phyloP scores from a whole-genome alignment of 2,888 invertebrate genomes.

The Limnephilus lunatus region DNA sequence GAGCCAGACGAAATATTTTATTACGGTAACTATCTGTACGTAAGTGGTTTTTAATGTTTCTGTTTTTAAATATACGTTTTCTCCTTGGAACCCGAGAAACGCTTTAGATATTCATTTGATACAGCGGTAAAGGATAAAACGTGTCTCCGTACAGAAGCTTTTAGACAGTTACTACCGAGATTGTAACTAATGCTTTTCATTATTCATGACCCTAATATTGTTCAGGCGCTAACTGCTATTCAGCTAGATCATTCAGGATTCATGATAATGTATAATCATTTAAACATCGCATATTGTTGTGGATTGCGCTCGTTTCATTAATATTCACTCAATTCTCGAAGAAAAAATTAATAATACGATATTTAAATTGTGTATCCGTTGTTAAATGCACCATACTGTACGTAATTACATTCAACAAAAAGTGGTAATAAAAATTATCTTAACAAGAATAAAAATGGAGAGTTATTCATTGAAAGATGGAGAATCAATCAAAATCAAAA shows the following conservation, averaged over 20 bases:
- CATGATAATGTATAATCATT: not conserved
- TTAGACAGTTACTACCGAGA: not conserved
- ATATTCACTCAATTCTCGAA: not conserved
- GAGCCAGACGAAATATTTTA: not conserved
- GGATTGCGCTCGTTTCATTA: not conserved
- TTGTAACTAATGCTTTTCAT: conserved; percentile 18
- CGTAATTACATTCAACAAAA: too few species aligned
- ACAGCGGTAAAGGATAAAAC: conserved; percentile 10
- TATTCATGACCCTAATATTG: conserved; percentile 23
- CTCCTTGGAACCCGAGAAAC: not conserved
- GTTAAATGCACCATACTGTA: too few species aligned
- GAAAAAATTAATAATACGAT: not conserved
- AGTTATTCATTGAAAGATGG: too few species aligned
- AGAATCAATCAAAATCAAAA: too few species aligned
- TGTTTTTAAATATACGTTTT: not conserved
- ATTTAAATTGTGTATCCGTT: too few species aligned
- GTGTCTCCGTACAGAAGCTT: conserved; percentile 11
- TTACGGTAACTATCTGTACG: not conserved
- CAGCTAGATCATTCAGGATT: not conserved
- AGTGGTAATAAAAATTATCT: too few species aligned
- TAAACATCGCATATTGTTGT: not conserved
- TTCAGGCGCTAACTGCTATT: not conserved
- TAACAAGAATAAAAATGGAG: not conserved
- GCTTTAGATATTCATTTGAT: conserved; percentile 16
- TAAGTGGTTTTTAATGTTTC: conserved; percentile 31